Evolutionary conservation across 2,113 vertebrate species (phyloP), one percentile per base, ranked within the genome.

Genomic region (Prochilodus magdalenae): DNA sequence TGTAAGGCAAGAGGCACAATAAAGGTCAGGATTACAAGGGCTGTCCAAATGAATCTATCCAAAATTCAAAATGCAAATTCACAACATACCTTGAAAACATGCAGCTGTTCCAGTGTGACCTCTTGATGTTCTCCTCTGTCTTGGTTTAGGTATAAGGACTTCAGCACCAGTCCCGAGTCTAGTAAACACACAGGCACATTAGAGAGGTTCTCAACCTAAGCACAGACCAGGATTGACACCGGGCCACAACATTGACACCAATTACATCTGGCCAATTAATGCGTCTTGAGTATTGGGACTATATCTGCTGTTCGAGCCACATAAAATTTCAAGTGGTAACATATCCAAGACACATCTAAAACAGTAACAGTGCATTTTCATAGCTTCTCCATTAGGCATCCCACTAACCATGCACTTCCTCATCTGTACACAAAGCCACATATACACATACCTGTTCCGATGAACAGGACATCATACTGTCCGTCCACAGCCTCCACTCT

Each of bases 121-220:
- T 95, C 94, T 83, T 94, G 91, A 86, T 85, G 85, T 76, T 88
- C 86, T 8, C 88, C 85, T 0, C 92, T 88, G 51, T 91, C 90
- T 88, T 86, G 89, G 53, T 91, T 91, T 59, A 94, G 84, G 82
- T 94, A 90, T 73, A 95, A 93, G 33, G 92, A 90, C 83, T 95
- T 95, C 80, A 95, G 86, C 78, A 95, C 94, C 0, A 93, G 89
- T 30, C 94, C 94, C 5, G 93, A 93, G 85, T 95, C 94, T 95
- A 86, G 26, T 60, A 53, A 40, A 72, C 26, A 75, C 69, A 59
- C 20, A 81, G 53, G 47, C 36, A 73, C 33, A 77, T 44, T 29
- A 2, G 67, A 11, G 36, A 36, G 36, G 36, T 36, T 36, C 36
- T 36, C 36, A 36, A 36, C 36, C 36, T 7, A 36, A 36, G 3